phyloP scores from a whole-genome alignment of 2,888 invertebrate genomes.

The Clunio marinus region DNA sequence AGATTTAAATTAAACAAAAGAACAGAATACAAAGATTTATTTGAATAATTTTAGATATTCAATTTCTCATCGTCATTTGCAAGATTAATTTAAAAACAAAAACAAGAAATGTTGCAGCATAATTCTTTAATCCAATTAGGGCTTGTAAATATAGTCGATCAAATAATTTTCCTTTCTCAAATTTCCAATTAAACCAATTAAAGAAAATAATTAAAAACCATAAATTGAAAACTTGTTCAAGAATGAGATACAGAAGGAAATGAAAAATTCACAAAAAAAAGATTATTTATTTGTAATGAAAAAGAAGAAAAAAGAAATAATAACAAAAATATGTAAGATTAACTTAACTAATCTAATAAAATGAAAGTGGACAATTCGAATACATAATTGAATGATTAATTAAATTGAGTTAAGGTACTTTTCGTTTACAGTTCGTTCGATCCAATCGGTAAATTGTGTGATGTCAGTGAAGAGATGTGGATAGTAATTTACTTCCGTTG shows the following conservation, averaged over 20 bases:
- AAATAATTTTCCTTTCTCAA: not conserved
- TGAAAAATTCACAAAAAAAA: too few relatives aligned
- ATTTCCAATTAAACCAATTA: not conserved
- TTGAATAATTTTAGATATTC: not conserved
- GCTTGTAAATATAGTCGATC: slow-evolving; percentile 11
- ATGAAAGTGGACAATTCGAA: slow-evolving; percentile 1
- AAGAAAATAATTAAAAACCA: not conserved
- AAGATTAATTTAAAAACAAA: not conserved
- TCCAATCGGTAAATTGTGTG: slow-evolving; percentile 32
- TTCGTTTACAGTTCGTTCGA: slow-evolving; percentile 29
- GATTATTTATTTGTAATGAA: slow-evolving; percentile 19
- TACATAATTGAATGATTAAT: not conserved
- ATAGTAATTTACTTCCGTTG: slow-evolving; percentile 25
- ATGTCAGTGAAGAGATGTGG: slow-evolving; percentile 36
- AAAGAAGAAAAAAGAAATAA: not conserved
- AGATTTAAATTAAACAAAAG: too few relatives aligned
- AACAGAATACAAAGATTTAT: slow-evolving; percentile 10
- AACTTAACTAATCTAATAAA: slow-evolving; percentile 22
- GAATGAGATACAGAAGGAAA: too few relatives aligned
- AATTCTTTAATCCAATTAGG: slow-evolving; percentile 5
- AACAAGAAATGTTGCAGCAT: not conserved
- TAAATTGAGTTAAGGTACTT: slow-evolving; percentile 12
- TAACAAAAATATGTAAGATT: not conserved
- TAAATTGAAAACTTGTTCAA: slow-evolving; percentile 1
- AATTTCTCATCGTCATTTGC: too few relatives aligned